Evolutionary conservation across 2,888 invertebrate genomes (phyloP).

Genomic region (Aradus depressus): DNA sequence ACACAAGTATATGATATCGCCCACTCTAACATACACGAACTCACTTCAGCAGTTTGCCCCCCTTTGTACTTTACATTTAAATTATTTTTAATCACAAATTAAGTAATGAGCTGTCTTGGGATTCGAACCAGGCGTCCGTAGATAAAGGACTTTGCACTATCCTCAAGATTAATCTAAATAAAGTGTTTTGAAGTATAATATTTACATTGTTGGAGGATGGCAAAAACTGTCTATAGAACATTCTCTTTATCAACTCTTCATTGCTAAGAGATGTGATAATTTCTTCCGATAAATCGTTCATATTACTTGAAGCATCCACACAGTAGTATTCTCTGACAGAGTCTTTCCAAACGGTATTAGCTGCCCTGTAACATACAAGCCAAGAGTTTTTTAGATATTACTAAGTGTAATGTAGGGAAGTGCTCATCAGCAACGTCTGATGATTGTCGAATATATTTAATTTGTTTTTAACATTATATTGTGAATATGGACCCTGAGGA

Average conservation of each 20-base stretch:
- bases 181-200: slow-evolving; percentile 10
- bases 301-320: slow-evolving; percentile 67
- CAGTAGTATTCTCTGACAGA: slow-evolving; percentile 70
- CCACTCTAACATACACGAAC: too few relatives aligned
- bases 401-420: background rate
- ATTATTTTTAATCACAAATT: too few relatives aligned
- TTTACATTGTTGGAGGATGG: slow-evolving; percentile 45
- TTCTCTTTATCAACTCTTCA: slow-evolving; percentile 2
- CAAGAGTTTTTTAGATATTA: background rate
- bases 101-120: too few relatives aligned
- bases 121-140: too few relatives aligned
- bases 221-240: slow-evolving; percentile 55
- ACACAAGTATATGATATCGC: too few relatives aligned
- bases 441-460: too few relatives aligned
- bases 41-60: too few relatives aligned
- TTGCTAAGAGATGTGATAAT: slow-evolving; percentile 5
- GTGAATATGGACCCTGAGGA: too few relatives aligned
- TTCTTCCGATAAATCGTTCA: slow-evolving; percentile 66
- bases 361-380: slow-evolving; percentile 53
- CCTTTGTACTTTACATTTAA: too few relatives aligned
- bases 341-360: slow-evolving; percentile 57
- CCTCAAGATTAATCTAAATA: too few relatives aligned
- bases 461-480: too few relatives aligned
- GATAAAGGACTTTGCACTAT: slow-evolving; percentile 19
- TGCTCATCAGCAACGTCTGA: too few relatives aligned